phyloP scores from a whole-genome alignment of 2,113 vertebrate species.

The Egretta garzetta region DNA sequence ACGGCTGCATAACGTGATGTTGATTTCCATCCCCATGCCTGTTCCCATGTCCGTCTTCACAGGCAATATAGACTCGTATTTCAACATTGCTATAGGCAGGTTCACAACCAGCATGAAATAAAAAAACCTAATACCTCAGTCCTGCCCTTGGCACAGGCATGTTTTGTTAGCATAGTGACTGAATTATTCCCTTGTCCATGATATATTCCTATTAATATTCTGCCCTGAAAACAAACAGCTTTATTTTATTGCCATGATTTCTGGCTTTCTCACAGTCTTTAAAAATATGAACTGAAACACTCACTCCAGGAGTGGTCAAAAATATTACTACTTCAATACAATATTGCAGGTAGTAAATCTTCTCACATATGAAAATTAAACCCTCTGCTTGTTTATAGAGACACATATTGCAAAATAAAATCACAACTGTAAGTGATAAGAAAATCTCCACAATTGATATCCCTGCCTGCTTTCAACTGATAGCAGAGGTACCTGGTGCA shows the following conservation, averaged over 20 bases:
- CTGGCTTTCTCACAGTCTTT: neutral
- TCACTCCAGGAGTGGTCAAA: neutral
- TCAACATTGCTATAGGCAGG: neutral
- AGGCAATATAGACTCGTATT: neutral
- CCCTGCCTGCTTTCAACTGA: neutral
- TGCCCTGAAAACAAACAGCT: neutral
- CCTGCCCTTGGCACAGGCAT: neutral
- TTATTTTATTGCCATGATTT: conserved; percentile 40
- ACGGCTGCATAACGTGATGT: accelerated
- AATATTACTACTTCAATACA: conserved; percentile 3
- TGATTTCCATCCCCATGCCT: neutral
- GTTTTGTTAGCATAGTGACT: neutral
- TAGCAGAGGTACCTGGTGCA: neutral
- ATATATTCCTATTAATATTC: neutral
- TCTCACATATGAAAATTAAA: conserved; percentile 26
- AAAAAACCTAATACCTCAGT: neutral
- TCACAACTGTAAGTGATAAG: neutral
- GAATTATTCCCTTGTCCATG: neutral
- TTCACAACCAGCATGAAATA: neutral
- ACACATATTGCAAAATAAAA: neutral
- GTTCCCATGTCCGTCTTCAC: neutral
- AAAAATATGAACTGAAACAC: conserved; percentile 36
- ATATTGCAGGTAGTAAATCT: conserved; percentile 30
- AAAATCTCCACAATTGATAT: neutral
- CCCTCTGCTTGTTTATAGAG: neutral